phyloP scores from a whole-genome alignment of 1,140 invertebrate species.

The Heliothis virescens region DNA sequence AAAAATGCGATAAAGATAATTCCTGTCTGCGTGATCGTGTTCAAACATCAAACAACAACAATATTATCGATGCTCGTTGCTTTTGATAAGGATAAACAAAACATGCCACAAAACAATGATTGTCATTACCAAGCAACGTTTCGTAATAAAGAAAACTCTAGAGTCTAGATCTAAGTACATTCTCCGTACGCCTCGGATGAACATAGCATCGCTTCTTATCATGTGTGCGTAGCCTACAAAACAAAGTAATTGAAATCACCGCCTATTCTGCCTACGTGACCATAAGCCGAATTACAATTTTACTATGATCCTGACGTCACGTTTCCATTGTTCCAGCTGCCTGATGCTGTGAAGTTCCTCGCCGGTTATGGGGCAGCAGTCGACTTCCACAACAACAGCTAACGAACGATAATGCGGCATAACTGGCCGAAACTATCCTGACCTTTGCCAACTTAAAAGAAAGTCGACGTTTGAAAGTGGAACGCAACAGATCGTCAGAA shows the following conservation, averaged over 20 bases:
- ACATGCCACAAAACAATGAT: not conserved
- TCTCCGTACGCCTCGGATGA: too few species aligned
- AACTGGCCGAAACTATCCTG: slow-evolving; percentile 67
- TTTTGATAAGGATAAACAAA: not conserved
- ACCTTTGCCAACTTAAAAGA: slow-evolving; percentile 48
- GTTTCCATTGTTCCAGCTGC: slow-evolving; percentile 78
- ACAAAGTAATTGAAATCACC: slow-evolving; percentile 17
- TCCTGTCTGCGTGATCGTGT: too few species aligned
- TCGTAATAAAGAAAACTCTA: not conserved
- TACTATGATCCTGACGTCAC: slow-evolving; percentile 53
- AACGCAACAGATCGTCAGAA: slow-evolving; percentile 43
- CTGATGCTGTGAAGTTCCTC: slow-evolving; percentile 75
- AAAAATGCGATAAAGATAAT: too few species aligned
- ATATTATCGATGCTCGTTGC: not conserved
- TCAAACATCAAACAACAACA: too few species aligned
- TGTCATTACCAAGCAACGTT: not conserved
- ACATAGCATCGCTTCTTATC: slow-evolving; percentile 16
- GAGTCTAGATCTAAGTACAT: not conserved
- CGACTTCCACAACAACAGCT: slow-evolving; percentile 68
- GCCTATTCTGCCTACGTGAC: slow-evolving; percentile 21
- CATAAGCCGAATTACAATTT: slow-evolving; percentile 31
- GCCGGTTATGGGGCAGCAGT: slow-evolving; percentile 81
- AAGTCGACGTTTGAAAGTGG: slow-evolving; percentile 39
- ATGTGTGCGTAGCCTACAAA: slow-evolving; percentile 25
- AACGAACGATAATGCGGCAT: slow-evolving; percentile 61